Conservation (phyloP, 1,140 invertebrate genomes). For the Euura lappo region DNA sequence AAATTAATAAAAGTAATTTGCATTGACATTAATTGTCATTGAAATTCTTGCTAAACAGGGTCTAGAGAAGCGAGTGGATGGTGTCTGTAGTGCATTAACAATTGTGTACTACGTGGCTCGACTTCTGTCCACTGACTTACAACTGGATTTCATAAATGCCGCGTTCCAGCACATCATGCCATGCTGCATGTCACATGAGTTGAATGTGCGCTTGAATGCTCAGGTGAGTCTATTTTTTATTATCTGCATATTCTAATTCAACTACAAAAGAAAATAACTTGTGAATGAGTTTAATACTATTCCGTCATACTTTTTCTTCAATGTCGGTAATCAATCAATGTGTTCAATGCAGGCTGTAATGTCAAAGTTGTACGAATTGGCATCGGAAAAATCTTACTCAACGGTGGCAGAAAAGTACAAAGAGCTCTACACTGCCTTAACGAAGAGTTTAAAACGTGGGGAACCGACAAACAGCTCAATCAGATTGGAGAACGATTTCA, state of each 20-base stretch:
- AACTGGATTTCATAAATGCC: constrained; percentile 48
- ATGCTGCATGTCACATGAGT: constrained; percentile 82
- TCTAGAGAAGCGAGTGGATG: constrained; percentile 55
- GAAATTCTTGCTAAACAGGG: constrained; percentile 41
- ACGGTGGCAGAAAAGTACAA: constrained; percentile 56
- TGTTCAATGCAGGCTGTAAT: constrained; percentile 47
- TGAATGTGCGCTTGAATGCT: constrained; percentile 78
- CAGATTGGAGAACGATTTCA: constrained; percentile 67
- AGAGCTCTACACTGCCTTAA: constrained; percentile 45
- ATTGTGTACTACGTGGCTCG: constrained; percentile 59
- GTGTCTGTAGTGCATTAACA: constrained; percentile 61
- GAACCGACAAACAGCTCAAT: constrained; percentile 61
- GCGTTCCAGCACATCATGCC: constrained; percentile 65
- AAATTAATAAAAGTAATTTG: too few species aligned
- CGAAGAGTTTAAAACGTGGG: constrained; percentile 47
- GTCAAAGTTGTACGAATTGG: constrained; percentile 57
- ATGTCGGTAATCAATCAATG: constrained; percentile 34
- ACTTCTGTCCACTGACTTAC: constrained; percentile 32
- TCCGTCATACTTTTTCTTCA: constrained; percentile 15
- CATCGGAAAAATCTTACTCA: constrained; percentile 43
- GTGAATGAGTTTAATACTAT: constrained; percentile 42
- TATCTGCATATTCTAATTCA: constrained; percentile 35
- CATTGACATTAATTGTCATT: background rate
- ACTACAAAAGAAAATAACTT: background rate
- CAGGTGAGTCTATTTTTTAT: constrained; percentile 60